A percentile compares a stretch with the other conserved stretches of the same genome.
phyloP scores from a whole-genome alignment of 2,797 vertebrate species.

The Pogonophryne albipinna region DNA sequence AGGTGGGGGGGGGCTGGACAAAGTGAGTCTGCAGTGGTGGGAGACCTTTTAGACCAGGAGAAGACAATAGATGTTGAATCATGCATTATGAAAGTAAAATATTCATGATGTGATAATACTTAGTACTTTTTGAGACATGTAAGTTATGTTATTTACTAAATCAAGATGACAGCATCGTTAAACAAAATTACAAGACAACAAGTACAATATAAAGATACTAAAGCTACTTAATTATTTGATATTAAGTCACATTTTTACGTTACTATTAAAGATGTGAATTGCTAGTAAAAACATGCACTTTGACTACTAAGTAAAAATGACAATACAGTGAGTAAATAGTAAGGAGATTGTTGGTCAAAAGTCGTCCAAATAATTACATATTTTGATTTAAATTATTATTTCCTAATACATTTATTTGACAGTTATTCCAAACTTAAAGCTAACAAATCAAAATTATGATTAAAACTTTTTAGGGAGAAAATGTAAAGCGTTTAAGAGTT shows the following conservation, averaged over 20 bases:
- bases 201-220: too few relatives aligned
- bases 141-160: too few relatives aligned
- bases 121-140: too few relatives aligned
- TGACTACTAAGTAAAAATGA: not conserved
- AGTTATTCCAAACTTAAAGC: too few relatives aligned
- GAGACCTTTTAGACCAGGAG: slow-evolving; percentile 10
- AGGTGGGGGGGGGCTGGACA: not conserved
- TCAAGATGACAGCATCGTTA: not conserved
- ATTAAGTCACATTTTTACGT: too few relatives aligned
- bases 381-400: too few relatives aligned
- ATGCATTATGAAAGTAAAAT: not conserved
- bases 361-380: too few relatives aligned
- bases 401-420: too few relatives aligned
- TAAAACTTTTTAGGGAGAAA: not conserved
- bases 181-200: not conserved
- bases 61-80: not conserved
- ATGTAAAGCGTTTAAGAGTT: not conserved
- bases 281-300: too few relatives aligned
- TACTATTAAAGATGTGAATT: not conserved
- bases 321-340: not conserved
- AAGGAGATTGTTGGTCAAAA: too few relatives aligned
- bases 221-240: not conserved
- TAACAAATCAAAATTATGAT: too few relatives aligned
- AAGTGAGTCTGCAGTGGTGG: slow-evolving; percentile 6
- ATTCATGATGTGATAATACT: too few relatives aligned